Base-by-base conservation (phyloP, 2,888 invertebrate species). In the Drosophila aldrichi region DNA sequence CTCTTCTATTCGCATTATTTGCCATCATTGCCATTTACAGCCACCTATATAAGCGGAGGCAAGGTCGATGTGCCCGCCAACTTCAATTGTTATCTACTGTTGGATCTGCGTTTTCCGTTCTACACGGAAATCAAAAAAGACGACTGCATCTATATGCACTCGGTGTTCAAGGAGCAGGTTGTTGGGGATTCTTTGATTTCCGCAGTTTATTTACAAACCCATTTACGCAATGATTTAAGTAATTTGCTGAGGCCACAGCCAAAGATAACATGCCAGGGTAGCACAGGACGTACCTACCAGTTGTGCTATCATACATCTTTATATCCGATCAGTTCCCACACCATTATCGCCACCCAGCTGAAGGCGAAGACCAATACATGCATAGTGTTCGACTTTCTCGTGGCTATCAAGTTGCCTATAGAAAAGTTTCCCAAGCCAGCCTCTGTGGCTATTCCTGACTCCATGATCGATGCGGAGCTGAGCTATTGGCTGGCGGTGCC, bases 401-500 rank as follows among this genome's bases (percentile, higher is more conserved):
- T 64, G 8, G 58, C 63, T 16, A 34, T 71, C 8, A 71, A 70
- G 58, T 1, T 71, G 7, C 43, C 54, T 5, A 34, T 55, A 14
- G 6, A 10, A 9, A 51, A 40, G 38, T 38, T 14, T 49, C 60
- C 70, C 9, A 49, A 16, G n/a, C 56, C 70, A 9, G n/a, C n/a
- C 0, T 36, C 18, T 46, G 43, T 69, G n/a, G 36, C 43, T 2
- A 1, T 71, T 9, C 70, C 70, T 6, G 25, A 57, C 6, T 32
- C 44, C 5, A 20, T 69, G 41, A 29, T 48, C 2, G 10, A 10
- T 1, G 5, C 14, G 1, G 5, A 18, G 32, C 41, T 71, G 55
- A 16, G 6, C n/a, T 71, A 59, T 20, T 71, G 71, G 71, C 9
- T 70, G 44, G 70, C 70, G 0, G 20, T 55, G 25, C 70, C 71